phyloP scores from a whole-genome alignment of 2,797 vertebrate genomes.

The Bovichtus variegatus region DNA sequence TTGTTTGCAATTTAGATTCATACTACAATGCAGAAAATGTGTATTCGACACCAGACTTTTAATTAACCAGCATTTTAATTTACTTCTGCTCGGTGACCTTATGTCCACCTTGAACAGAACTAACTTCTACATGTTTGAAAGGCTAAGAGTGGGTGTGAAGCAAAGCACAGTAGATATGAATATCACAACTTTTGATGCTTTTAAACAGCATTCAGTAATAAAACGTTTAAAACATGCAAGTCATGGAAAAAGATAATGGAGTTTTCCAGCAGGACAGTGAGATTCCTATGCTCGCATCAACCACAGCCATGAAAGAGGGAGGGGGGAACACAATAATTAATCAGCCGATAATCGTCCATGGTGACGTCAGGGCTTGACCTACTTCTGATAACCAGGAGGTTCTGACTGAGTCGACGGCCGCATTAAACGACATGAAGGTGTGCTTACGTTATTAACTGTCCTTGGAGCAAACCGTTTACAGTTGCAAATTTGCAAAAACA shows the following conservation, averaged over 20 bases:
- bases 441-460: background rate
- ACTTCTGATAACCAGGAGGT: constrained; percentile 49
- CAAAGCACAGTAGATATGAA: background rate
- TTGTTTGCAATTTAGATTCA: constrained; percentile 16
- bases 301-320: constrained; percentile 5
- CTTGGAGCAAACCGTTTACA: background rate
- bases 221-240: background rate
- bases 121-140: background rate
- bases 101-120: background rate
- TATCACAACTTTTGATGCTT: background rate
- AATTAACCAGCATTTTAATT: constrained; percentile 5
- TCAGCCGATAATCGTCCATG: constrained; percentile 44
- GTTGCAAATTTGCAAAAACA: background rate
- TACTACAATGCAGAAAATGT: background rate
- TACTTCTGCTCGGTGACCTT: background rate
- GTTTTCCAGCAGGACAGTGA: background rate
- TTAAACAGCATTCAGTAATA: background rate
- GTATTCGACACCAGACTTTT: background rate
- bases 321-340: constrained; percentile 54
- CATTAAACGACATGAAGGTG: constrained; percentile 12
- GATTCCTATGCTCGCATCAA: constrained; percentile 1
- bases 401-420: background rate
- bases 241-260: background rate
- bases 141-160: background rate
- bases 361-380: constrained; percentile 62